phyloP scores from a whole-genome alignment of 2,113 vertebrate species.

The Sardina pilchardus region DNA sequence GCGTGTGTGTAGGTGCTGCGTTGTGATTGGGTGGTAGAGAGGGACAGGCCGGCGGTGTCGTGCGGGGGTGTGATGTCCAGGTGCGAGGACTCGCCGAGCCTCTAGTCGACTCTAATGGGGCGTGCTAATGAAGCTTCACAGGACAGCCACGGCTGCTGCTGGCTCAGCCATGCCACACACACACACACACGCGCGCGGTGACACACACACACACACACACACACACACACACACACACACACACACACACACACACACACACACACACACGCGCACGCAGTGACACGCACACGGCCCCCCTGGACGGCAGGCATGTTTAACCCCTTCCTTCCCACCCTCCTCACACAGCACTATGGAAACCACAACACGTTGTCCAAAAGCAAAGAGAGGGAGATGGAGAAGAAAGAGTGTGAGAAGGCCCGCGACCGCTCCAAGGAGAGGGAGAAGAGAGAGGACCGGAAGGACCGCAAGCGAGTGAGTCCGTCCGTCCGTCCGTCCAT shows the following conservation, averaged over 20 bases:
- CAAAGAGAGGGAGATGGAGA: slow-evolving; percentile 88
- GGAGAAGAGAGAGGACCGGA: slow-evolving; percentile 90
- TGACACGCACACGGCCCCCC: background rate
- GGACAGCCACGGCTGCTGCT: slow-evolving; percentile 22
- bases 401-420: slow-evolving; percentile 89
- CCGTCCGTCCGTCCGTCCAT: slow-evolving; percentile 50
- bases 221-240: background rate
- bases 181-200: background rate
- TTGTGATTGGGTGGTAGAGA: background rate
- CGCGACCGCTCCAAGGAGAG: slow-evolving; percentile 89
- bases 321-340: slow-evolving; percentile 68
- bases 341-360: slow-evolving; percentile 84
- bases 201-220: background rate
- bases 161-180: background rate
- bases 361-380: slow-evolving; percentile 86
- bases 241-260: background rate
- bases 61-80: slow-evolving; percentile 57
- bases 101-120: slow-evolving; percentile 53
- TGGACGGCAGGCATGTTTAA: background rate
- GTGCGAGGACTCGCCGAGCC: slow-evolving; percentile 57
- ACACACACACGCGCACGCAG: background rate
- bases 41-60: background rate
- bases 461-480: slow-evolving; percentile 89
- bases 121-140: slow-evolving; percentile 54
- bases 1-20: background rate